These are phyloP conservation scores for Temnothorax unifasciatus DNA, from an alignment of 2,888 invertebrate species.

Conservation along the genomic window DNA sequence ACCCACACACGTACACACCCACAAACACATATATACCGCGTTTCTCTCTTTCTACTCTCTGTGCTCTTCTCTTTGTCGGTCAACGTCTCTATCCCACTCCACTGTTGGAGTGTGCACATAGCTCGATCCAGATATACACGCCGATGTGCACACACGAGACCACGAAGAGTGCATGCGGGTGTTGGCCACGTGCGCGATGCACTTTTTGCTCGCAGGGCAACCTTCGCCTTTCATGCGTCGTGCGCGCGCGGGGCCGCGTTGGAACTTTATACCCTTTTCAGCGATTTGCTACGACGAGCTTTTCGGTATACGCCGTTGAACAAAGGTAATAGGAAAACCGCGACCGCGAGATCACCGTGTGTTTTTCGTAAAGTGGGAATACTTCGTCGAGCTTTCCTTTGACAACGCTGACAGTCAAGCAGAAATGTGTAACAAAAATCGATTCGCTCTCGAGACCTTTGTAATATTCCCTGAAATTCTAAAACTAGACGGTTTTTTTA, in stretches of 20 bases:
- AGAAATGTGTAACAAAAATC: background rate
- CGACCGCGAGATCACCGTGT: background rate
- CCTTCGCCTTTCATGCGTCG: slow-evolving; percentile 69
- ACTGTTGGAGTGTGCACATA: slow-evolving; percentile 47
- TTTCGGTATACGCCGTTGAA: slow-evolving; percentile 39
- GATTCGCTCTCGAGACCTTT: background rate
- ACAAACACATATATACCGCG: background rate
- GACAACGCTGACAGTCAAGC: slow-evolving; percentile 12
- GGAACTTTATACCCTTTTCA: slow-evolving; percentile 61
- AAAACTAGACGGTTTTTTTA: background rate
- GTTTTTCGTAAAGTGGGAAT: slow-evolving; percentile 33
- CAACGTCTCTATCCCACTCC: slow-evolving; percentile 46
- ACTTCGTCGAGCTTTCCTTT: slow-evolving; percentile 26
- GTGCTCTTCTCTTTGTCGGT: slow-evolving; percentile 43
- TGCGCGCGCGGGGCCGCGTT: slow-evolving; percentile 45
- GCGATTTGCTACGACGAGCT: slow-evolving; percentile 36
- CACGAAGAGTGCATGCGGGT: slow-evolving; percentile 81
- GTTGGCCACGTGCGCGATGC: slow-evolving; percentile 83
- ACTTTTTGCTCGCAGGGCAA: slow-evolving; percentile 76
- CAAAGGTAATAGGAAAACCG: slow-evolving; percentile 53
- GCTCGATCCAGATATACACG: slow-evolving; percentile 51
- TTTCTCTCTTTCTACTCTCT: slow-evolving; percentile 44
- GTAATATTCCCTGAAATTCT: slow-evolving; percentile 15
- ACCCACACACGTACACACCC: background rate
- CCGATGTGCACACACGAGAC: slow-evolving; percentile 61